A percentile compares a stretch with the other conserved stretches of the same genome.
Conservation (phyloP, 1,140 invertebrate species). For the Homalodisca vitripennis region DNA sequence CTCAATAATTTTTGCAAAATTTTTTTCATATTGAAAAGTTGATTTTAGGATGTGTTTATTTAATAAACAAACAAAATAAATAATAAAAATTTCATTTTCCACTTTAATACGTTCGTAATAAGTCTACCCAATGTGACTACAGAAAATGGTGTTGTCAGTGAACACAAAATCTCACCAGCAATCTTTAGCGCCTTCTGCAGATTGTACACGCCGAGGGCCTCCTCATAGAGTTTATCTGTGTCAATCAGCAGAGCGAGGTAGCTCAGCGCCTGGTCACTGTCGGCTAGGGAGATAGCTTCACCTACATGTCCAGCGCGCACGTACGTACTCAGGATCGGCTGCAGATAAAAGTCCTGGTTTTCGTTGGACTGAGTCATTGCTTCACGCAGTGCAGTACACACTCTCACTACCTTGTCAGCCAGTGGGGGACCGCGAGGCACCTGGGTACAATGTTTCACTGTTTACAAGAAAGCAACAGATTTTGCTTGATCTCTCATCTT, state of each 20-base stretch:
- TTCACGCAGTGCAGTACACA: constrained; percentile 56
- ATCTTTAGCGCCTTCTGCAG: constrained; percentile 70
- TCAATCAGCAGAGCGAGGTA: constrained; percentile 83
- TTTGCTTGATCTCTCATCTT: too few species aligned
- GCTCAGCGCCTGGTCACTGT: constrained; percentile 60
- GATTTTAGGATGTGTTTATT: too few species aligned
- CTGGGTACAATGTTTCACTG: too few species aligned
- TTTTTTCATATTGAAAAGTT: too few species aligned
- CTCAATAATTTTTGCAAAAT: too few species aligned
- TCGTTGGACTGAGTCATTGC: constrained; percentile 49
- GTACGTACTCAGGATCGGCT: constrained; percentile 72
- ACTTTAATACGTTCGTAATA: too few species aligned
- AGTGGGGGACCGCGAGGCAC: constrained; percentile 22
- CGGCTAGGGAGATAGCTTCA: constrained; percentile 47
- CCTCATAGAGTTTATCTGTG: constrained; percentile 79
- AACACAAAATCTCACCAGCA: constrained; percentile 53
- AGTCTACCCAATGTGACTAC: too few species aligned
- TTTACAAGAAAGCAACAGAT: too few species aligned
- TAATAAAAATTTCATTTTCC: too few species aligned
- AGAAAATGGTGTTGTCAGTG: too few species aligned
- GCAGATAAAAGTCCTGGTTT: constrained; percentile 52
- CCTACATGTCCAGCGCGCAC: constrained; percentile 63
- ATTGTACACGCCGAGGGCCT: constrained; percentile 87
- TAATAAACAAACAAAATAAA: too few species aligned
- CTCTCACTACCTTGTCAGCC: constrained; percentile 52